A percentile compares a stretch with the other conserved stretches of the same genome.
Evolutionary conservation across 2,113 vertebrate species (phyloP).

Genomic region (Oreochromis aureus): DNA sequence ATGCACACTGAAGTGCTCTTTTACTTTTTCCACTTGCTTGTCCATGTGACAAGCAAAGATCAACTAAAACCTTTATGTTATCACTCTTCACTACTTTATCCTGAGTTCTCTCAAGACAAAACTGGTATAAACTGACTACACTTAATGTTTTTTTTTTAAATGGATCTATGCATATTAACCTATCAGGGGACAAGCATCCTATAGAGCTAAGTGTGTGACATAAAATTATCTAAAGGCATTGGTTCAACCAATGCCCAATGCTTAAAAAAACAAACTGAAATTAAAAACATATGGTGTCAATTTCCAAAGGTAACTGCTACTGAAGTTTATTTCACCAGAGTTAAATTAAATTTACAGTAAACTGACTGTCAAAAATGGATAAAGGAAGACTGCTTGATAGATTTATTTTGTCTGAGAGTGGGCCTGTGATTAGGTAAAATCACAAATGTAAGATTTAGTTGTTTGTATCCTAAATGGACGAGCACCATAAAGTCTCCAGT

Average conservation of each 20-base stretch:
- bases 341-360: not conserved
- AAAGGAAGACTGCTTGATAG: not conserved
- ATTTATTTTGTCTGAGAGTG: not conserved
- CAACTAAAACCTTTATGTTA: not conserved
- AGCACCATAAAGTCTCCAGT: not conserved
- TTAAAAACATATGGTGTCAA: not conserved
- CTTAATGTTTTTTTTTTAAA: conserved; percentile 5
- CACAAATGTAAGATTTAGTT: not conserved
- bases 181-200: conserved; percentile 20
- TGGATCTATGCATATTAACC: conserved; percentile 63
- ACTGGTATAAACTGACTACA: not conserved
- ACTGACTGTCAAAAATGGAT: not conserved
- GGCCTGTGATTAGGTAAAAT: not conserved
- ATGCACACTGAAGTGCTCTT: conserved; percentile 1
- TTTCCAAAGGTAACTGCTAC: not conserved
- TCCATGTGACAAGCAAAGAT: not conserved
- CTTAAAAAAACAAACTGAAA: not conserved
- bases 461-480: not conserved
- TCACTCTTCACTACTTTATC: not conserved
- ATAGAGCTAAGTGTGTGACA: not conserved
- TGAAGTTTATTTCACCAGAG: not conserved
- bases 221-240: not conserved
- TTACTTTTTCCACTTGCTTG: not conserved
- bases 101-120: not conserved
- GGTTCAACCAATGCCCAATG: not conserved